Base-by-base conservation (phyloP, 2,113 vertebrate species). In the Herpailurus yagouaroundi region DNA sequence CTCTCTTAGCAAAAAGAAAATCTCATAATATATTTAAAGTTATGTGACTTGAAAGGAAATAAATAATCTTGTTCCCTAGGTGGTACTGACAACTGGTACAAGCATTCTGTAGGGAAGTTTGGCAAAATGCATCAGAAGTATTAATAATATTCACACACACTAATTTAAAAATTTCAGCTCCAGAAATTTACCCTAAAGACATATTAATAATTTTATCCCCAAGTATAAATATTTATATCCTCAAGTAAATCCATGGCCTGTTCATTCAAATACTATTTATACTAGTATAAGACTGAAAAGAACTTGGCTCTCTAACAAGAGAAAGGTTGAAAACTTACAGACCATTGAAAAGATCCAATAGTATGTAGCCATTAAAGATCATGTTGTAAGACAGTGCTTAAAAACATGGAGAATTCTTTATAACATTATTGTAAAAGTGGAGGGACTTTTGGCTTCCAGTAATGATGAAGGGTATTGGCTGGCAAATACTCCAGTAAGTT, bases 121-220 rank as follows among this genome's bases (percentile, higher is more conserved):
- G 57, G 64, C 16, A 89, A 79, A 96, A 95, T 50, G 4, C 50
- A 81, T 50, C 4, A 33, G 73, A 96, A 79, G 14, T 38, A 94
- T 48, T 73, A 69, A 31, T 82, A 83, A 79, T 63, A 84, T 23
- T 91, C 69, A 87, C 7, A 63, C 0, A 79, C 25, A 83, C 15
- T 48, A 86, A 94, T 33, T 94, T 55, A 82, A 89, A 77, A 95
- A 80, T 29, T 94, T n/a, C 11, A 83, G 48, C 86, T 85, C 45
- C 18, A 94, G 33, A 77, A 93, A 94, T 29, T 38, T 73, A 18
- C 2, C 45, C 21, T 57, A 76, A 73, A 82, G 66, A 92, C 89
- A 57, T 64, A 66, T 64, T 81, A 68, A 60, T 45, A 64, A 85
- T 60, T 95, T 84, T 93, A 86, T 81, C 4, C 8, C 23, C 19